Conservation (phyloP, 2,113 vertebrate genomes). For the Mus pahari region DNA sequence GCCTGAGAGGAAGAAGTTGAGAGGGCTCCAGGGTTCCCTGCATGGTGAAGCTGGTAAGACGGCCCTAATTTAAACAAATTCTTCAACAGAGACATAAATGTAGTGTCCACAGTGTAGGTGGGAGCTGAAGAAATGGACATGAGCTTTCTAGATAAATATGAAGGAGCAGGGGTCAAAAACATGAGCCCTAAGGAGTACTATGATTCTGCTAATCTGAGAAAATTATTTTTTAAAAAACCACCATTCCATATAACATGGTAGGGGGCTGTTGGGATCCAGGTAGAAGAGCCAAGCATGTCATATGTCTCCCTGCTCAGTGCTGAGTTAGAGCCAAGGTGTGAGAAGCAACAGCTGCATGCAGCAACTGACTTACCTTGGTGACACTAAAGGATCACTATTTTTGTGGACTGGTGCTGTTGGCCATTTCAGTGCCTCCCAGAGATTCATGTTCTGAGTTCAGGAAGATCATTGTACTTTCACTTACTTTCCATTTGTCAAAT, state of each 20-base stretch:
- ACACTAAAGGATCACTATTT: background rate
- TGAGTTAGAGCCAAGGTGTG: background rate
- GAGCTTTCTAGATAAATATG: conserved; percentile 40
- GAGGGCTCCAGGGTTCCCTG: conserved; percentile 17
- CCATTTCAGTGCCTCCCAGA: conserved; percentile 3
- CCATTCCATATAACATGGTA: background rate
- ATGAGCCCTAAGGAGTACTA: background rate
- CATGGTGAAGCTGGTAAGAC: background rate
- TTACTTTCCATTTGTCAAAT: conserved; percentile 27
- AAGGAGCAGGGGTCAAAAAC: background rate
- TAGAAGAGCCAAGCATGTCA: background rate
- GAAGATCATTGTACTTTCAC: background rate
- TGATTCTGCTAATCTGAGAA: background rate
- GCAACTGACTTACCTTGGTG: background rate
- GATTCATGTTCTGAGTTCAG: conserved; percentile 29
- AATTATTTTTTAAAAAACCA: background rate
- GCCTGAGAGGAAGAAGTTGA: background rate
- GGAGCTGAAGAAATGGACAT: background rate
- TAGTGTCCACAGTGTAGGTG: background rate
- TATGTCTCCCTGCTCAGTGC: background rate
- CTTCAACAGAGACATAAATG: background rate
- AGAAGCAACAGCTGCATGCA: background rate
- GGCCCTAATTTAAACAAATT: background rate
- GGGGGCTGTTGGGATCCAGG: background rate
- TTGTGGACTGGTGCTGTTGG: background rate